A percentile compares a stretch with the other conserved stretches of the same genome.
Conservation (phyloP, 2,113 vertebrate genomes). For the Halichoeres trimaculatus region DNA sequence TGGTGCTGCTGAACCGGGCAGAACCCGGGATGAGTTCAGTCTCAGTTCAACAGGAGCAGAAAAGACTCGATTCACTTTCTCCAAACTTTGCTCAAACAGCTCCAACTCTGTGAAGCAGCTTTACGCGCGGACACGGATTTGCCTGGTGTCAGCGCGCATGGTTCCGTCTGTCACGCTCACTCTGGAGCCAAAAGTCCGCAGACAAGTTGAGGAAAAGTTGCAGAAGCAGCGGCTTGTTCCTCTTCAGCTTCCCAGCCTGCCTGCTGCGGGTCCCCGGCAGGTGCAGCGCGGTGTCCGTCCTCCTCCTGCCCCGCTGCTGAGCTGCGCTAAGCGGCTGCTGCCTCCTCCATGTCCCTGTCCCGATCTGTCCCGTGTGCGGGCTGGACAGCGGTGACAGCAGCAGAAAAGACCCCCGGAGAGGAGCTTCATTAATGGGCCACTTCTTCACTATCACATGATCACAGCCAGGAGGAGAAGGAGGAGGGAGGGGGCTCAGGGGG, state of each 20-base stretch:
- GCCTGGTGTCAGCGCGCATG: constrained; percentile 19
- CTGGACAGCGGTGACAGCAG: constrained; percentile 92
- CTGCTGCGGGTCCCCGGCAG: constrained; percentile 50
- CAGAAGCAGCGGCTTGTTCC: neutral
- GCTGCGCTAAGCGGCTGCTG: constrained; percentile 85
- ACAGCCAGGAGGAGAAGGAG: constrained; percentile 75
- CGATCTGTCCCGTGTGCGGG: constrained; percentile 86
- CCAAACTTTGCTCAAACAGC: constrained; percentile 30
- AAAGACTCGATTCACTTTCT: neutral
- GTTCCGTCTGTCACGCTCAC: neutral
- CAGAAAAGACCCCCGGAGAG: constrained; percentile 95
- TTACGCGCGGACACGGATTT: neutral
- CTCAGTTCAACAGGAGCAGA: neutral
- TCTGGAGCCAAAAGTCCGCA: neutral
- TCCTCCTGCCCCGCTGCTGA: constrained; percentile 52
- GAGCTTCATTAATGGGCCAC: constrained; percentile 95
- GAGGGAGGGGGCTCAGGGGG: constrained; percentile 66
- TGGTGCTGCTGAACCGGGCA: constrained; percentile 70
- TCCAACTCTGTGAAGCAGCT: constrained; percentile 22
- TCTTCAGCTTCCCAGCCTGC: neutral
- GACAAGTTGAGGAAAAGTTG: constrained; percentile 45
- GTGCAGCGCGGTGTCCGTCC: constrained; percentile 60
- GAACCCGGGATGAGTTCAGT: neutral
- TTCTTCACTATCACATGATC: constrained; percentile 92
- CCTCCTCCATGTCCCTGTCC: constrained; percentile 44